Conservation (phyloP, 2,797 vertebrate species). For the Semaprochilodus insignis region DNA sequence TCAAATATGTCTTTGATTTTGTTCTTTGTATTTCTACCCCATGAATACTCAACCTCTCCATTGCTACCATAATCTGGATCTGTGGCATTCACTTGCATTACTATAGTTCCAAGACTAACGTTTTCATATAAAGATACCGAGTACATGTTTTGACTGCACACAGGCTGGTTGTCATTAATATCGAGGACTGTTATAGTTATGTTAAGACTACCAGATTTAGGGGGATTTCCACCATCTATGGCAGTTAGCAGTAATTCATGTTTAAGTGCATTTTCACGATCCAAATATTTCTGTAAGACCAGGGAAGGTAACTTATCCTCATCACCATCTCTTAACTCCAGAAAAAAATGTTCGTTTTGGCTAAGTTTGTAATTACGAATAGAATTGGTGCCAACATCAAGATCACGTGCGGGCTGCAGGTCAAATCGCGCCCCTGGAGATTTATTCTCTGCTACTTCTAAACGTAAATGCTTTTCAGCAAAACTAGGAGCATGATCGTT, state of each 20-base stretch:
- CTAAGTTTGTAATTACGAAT: slow-evolving; percentile 78
- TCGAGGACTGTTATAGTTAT: slow-evolving; percentile 68
- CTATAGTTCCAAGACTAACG: slow-evolving; percentile 46
- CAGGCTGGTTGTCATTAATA: slow-evolving; percentile 70
- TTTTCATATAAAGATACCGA: slow-evolving; percentile 64
- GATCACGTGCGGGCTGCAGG: slow-evolving; percentile 74
- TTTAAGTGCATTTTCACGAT: slow-evolving; percentile 61
- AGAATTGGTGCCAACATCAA: slow-evolving; percentile 73
- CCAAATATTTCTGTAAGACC: slow-evolving; percentile 64
- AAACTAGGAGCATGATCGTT: slow-evolving; percentile 79
- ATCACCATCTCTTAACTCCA: slow-evolving; percentile 74
- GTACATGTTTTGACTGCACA: slow-evolving; percentile 64
- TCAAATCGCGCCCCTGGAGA: slow-evolving; percentile 71
- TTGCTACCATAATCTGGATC: slow-evolving; percentile 67
- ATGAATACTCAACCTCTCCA: slow-evolving; percentile 63
- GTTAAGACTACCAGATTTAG: slow-evolving; percentile 60
- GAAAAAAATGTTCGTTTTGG: slow-evolving; percentile 75
- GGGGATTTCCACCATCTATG: slow-evolving; percentile 70
- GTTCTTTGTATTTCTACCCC: slow-evolving; percentile 44
- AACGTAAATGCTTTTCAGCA: slow-evolving; percentile 41
- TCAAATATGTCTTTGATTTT: slow-evolving; percentile 41
- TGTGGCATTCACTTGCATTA: slow-evolving; percentile 54
- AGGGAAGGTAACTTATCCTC: slow-evolving; percentile 65
- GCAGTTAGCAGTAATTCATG: slow-evolving; percentile 63
- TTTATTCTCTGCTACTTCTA: slow-evolving; percentile 64